Conservation (phyloP, 2,113 vertebrate species). For the Hippocampus guttulatus region DNA sequence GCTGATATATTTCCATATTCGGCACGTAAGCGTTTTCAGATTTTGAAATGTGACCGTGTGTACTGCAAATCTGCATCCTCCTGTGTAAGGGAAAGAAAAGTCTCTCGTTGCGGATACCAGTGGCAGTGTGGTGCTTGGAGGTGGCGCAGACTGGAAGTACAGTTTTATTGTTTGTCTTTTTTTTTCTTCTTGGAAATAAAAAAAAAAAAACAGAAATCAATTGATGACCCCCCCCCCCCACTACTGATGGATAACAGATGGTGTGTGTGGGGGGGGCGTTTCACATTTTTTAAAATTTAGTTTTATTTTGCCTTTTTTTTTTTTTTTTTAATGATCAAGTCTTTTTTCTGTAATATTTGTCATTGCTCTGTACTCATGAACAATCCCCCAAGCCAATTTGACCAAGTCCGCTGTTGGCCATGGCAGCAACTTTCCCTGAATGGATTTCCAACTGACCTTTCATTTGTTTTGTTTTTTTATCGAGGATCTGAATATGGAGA, state of each 20-base stretch:
- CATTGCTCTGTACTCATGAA: slow-evolving; percentile 25
- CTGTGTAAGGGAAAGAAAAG: background rate
- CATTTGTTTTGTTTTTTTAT: slow-evolving; percentile 13
- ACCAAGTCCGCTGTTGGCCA: slow-evolving; percentile 5
- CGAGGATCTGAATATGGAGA: slow-evolving; percentile 46
- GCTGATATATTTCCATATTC: background rate
- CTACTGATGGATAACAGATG: slow-evolving; percentile 63
- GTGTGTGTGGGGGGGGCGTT: slow-evolving; percentile 22
- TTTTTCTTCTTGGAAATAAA: slow-evolving; percentile 45
- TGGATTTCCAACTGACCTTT: slow-evolving; percentile 20
- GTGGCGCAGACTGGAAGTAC: slow-evolving; percentile 11
- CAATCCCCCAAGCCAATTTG: slow-evolving; percentile 8
- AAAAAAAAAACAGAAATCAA: slow-evolving; percentile 43
- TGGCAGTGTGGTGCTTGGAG: slow-evolving; percentile 27
- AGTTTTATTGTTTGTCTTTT: slow-evolving; percentile 31
- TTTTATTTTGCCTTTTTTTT: background rate
- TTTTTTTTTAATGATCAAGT: slow-evolving; percentile 14
- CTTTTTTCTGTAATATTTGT: slow-evolving; percentile 4
- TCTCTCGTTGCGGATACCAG: slow-evolving; percentile 17
- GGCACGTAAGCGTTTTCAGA: background rate
- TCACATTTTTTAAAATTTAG: background rate
- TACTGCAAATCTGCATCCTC: background rate
- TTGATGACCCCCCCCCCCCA: slow-evolving; percentile 32
- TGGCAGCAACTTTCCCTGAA: slow-evolving; percentile 7
- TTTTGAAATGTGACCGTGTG: background rate